Conservation (phyloP, 1,140 invertebrate genomes). For the Pseudachorutes palmiensis region DNA sequence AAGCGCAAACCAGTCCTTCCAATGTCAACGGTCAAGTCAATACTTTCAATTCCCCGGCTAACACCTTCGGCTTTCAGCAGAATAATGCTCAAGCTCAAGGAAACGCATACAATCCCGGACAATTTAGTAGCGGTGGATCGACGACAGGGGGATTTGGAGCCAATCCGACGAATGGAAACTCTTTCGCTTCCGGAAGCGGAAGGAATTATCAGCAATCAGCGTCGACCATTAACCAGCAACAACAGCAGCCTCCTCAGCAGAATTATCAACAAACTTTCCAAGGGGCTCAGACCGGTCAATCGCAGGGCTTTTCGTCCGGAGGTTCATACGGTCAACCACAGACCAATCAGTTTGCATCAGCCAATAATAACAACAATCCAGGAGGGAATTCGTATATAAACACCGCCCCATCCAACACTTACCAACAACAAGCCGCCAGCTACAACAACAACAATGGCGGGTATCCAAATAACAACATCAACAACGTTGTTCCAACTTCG, state of each 20-base stretch:
- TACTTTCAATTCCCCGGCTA: conserved; percentile 29
- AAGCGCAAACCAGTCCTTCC: conserved; percentile 29
- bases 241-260: conserved; percentile 11
- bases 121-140: neutral
- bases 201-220: conserved; percentile 5
- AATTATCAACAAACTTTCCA: neutral
- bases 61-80: conserved; percentile 19
- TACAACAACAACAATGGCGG: neutral
- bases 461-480: neutral
- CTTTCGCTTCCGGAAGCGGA: conserved; percentile 30
- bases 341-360: neutral
- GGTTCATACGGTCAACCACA: neutral
- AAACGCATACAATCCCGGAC: conserved; percentile 24
- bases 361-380: conserved; percentile 7
- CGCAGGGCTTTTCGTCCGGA: conserved; percentile 8
- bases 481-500: neutral
- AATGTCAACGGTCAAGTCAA: conserved; percentile 30
- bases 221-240: conserved; percentile 1
- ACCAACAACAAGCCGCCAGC: neutral
- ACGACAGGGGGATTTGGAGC: conserved; percentile 2
- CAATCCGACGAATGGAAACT: conserved; percentile 34
- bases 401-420: neutral
- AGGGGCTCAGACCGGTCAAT: neutral
- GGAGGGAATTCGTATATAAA: conserved; percentile 8
- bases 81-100: conserved; percentile 25